Base-by-base conservation (phyloP, 1,140 invertebrate species). In the Bathynomus jamesi region DNA sequence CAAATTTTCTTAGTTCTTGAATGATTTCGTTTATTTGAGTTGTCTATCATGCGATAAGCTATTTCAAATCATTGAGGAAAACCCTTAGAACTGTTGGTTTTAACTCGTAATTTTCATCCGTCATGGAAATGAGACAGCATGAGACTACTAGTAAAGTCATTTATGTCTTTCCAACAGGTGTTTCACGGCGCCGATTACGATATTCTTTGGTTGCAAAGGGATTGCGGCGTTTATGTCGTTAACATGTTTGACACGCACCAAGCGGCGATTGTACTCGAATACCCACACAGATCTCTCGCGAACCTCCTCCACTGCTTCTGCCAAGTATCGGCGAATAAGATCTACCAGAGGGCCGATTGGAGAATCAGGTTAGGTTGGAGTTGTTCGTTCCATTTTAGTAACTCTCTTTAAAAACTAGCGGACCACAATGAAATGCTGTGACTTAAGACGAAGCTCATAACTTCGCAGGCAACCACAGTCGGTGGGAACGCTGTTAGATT, bases 181-280 rank as follows among this genome's bases (percentile, higher is more conserved):
- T 91, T 99, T 78, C 97, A 99, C 81, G 96, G 96, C 46, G 91
- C 93, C 0, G 89, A 95, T 70, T 85, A 80, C 61, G 97, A 99
- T 81, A 87, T 99, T 31, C 82, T 89, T 25, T 99, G 97, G 97
- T 83, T 99, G 25, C 97, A 99, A 81, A 86, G 93, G 62, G 97
- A 99, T 85, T 89, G 99, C 69, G 92, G 93, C 0, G 77, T 99
- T 0, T 99, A 99, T 80, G 81, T 99, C 21, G 95, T 99, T 0
- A 97, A 98, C 79, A 89, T 99, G 88, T 98, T 99, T 82, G 97
- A 99, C 81, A 99, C 96, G 0, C 87, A 94, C 81, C 88, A 92
- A 79, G 96, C 95, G 0, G 89, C 94, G 0, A 87, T 90, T 75
- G 83, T 88, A 0, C 83, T 99, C 0, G 85, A 87, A n/a, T 85